These are phyloP conservation scores for Beris morrisii DNA, from an alignment of 2,888 invertebrate species.

Conservation along the genomic window DNA sequence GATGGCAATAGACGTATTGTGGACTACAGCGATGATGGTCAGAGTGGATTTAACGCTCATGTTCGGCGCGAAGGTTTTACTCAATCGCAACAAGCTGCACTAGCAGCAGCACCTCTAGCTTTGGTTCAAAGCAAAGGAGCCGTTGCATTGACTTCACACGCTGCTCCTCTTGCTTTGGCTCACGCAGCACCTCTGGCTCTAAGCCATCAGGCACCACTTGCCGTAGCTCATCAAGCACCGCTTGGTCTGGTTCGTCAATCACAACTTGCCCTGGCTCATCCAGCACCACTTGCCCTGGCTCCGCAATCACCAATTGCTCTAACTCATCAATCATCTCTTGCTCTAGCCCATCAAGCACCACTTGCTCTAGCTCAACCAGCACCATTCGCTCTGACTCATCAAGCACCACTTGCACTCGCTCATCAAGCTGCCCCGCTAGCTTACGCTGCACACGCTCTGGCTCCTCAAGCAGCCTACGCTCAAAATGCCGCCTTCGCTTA, in stretches of 20 bases:
- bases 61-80: constrained; percentile 48
- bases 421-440: constrained; percentile 34
- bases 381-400: neutral
- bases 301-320: constrained; percentile 17
- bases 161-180: neutral
- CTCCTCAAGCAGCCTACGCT: constrained; percentile 8
- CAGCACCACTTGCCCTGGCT: constrained; percentile 7
- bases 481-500: neutral
- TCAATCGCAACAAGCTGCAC: neutral
- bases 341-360: constrained; percentile 3
- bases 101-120: neutral
- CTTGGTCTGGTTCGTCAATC: neutral
- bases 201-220: constrained; percentile 26
- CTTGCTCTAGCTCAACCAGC: neutral
- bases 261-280: constrained; percentile 20
- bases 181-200: constrained; percentile 21
- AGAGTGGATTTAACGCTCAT: constrained; percentile 53
- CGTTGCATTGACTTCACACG: neutral
- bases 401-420: constrained; percentile 1
- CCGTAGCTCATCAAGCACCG: constrained; percentile 8
- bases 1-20: constrained; percentile 54
- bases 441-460: constrained; percentile 13
- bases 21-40: constrained; percentile 53
- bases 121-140: no score
- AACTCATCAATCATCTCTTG: constrained; percentile 17